Percentiles rank a stretch among this genome's conserved stretches.
These are phyloP conservation scores for Heliconius erato DNA, from an alignment of 2,888 invertebrate genomes.

Conservation along the genomic window DNA sequence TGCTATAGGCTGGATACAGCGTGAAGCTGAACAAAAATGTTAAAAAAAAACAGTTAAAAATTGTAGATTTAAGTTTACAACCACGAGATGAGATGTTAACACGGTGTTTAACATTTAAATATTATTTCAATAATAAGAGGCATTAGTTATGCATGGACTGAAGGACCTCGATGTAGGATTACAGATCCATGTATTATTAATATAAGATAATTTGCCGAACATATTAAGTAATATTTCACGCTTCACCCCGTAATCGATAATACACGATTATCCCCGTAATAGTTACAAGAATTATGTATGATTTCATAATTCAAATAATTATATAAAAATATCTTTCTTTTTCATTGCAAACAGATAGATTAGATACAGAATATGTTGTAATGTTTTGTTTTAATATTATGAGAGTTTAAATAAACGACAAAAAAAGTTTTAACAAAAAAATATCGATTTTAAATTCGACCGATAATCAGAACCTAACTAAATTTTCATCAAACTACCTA, in stretches of 20 bases:
- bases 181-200: conserved; percentile 31
- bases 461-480: no score
- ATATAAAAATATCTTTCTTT: neutral
- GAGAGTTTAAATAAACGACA: neutral
- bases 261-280: conserved; percentile 33
- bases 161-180: conserved; percentile 31
- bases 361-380: neutral
- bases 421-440: neutral
- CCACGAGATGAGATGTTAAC: neutral
- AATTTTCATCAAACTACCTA: no score
- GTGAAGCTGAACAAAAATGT: no score
- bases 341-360: neutral
- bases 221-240: conserved; percentile 36
- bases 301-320: neutral
- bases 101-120: conserved; percentile 17
- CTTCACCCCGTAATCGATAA: conserved; percentile 32
- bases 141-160: conserved; percentile 28
- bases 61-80: neutral
- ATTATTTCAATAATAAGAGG: conserved; percentile 15
- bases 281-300: conserved; percentile 1
- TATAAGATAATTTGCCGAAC: conserved; percentile 33
- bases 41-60: no score
- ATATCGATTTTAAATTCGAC: neutral
- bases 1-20: no score
- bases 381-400: neutral